Evolutionary conservation across 2,888 invertebrate genomes (phyloP), one percentile per base, ranked within the genome.

Genomic region (Troides oblongomaculatus): DNA sequence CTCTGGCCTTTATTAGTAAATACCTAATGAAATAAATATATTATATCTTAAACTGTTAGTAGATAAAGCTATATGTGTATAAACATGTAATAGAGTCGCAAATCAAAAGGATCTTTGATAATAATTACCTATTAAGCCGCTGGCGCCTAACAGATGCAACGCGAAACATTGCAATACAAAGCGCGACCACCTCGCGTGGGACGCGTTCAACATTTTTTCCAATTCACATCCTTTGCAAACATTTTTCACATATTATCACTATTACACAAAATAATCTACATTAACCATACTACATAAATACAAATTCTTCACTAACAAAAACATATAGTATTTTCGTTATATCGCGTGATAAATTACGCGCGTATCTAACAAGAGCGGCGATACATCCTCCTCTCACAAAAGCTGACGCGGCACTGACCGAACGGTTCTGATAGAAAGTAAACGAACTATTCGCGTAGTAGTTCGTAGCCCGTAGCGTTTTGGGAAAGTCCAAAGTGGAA

Each of bases 391-490:
- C 21, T 75, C 64, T 23, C 59, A 2, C 60, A 72, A 75, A 73
- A 78, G 82, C 82, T 81, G 72, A 69, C 81, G 84, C 80, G 82
- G 71, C 80, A 89, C 88, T 89, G 80, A 81, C 30, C 69, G 73
- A 65, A 74, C 17, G 2, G 64, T 69, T 67, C 71, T 25, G 2
- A 21, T 64, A 36, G 50, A 67, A 61, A 61, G 62, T 62, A 43
- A 62, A 57, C 21, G 10, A 30, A 30, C 30, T 30, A 39, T 62
- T 39, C 39, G 70, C 70, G 62, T 69, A 69, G 71, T 72, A 68
- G 70, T 74, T 71, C 81, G 84, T 84, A 83, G 87, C 77, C 71
- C 76, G 81, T 81, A 81, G 79, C 78, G 71, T 73, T 79, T 84
- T 81, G 81, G 85, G 88, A 83, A 89, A 88, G 72, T 77, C 80